phyloP scores from a whole-genome alignment of 30 jellyfish, hydroid and myxozoan genomes.

The Catostylus mosaicus region DNA sequence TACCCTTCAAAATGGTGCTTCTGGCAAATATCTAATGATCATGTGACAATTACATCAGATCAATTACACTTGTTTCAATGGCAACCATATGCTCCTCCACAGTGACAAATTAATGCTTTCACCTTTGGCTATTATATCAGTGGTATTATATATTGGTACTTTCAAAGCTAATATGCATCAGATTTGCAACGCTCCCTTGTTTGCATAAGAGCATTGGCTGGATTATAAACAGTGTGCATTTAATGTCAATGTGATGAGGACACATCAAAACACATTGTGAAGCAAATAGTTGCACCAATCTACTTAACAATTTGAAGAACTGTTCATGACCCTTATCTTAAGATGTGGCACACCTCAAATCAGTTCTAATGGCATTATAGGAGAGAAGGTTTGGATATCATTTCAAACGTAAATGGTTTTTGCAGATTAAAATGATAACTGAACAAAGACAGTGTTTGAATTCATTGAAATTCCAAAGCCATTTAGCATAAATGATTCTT shows the following conservation, averaged over 20 bases:
- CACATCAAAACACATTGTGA: neutral
- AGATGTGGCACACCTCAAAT: constrained; percentile 6
- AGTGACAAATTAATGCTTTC: no score
- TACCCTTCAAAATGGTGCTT: no score
- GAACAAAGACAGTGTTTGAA: neutral
- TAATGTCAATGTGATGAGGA: neutral
- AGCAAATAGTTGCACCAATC: neutral
- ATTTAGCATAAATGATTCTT: neutral
- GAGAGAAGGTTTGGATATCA: neutral
- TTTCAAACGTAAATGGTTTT: neutral
- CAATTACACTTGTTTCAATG: no score
- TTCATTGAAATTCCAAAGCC: neutral
- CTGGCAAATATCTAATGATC: no score
- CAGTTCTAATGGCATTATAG: neutral
- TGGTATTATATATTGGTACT: no score
- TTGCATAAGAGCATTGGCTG: no score
- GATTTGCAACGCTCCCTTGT: no score
- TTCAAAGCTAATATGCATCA: no score
- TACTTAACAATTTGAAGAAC: no score
- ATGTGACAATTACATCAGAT: no score
- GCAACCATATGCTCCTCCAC: no score
- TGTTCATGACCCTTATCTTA: neutral
- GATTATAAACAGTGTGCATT: neutral
- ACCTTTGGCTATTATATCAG: no score
- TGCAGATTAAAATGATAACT: neutral